A percentile compares a stretch with the other conserved stretches of the same genome.
Evolutionary conservation across 2,888 invertebrate species (phyloP).

Genomic region (Lagria hirta): DNA sequence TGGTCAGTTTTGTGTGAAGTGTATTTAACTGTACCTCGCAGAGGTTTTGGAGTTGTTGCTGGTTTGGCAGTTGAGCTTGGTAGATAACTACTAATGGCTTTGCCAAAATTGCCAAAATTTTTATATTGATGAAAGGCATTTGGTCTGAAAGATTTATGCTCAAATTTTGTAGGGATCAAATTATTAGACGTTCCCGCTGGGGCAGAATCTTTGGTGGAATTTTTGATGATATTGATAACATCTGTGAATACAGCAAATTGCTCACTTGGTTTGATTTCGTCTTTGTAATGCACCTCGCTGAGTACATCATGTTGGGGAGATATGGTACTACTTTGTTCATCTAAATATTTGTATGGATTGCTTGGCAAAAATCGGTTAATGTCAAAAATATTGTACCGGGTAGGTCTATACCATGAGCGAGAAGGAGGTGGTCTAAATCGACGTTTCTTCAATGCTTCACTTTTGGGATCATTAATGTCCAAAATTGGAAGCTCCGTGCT

Average conservation of each 20-base stretch:
- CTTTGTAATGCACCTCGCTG: conserved; percentile 51
- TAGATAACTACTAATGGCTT: conserved; percentile 18
- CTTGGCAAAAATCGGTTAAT: conserved; percentile 22
- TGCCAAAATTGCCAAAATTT: conserved; percentile 5
- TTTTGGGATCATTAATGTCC: too few relatives aligned
- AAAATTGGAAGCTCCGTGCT: not conserved
- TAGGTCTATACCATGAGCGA: conserved; percentile 28
- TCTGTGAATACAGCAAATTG: conserved; percentile 57
- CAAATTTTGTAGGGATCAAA: conserved; percentile 7
- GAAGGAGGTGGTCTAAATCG: conserved; percentile 16
- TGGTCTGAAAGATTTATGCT: too few relatives aligned
- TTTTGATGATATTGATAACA: conserved; percentile 56
- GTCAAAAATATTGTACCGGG: conserved; percentile 28
- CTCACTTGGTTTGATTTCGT: conserved; percentile 51
- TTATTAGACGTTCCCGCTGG: conserved; percentile 16
- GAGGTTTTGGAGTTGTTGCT: conserved; percentile 26
- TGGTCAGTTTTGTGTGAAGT: conserved; percentile 10
- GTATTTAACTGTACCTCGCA: conserved; percentile 18
- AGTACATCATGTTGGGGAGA: conserved; percentile 39
- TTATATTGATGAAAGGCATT: not conserved
- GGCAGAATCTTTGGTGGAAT: conserved; percentile 39
- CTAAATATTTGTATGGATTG: conserved; percentile 5
- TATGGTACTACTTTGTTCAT: conserved; percentile 30
- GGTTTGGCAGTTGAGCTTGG: conserved; percentile 8
- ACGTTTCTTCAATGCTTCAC: conserved; percentile 24